Conservation (phyloP, 2,888 invertebrate genomes). For the Phortica magna region DNA sequence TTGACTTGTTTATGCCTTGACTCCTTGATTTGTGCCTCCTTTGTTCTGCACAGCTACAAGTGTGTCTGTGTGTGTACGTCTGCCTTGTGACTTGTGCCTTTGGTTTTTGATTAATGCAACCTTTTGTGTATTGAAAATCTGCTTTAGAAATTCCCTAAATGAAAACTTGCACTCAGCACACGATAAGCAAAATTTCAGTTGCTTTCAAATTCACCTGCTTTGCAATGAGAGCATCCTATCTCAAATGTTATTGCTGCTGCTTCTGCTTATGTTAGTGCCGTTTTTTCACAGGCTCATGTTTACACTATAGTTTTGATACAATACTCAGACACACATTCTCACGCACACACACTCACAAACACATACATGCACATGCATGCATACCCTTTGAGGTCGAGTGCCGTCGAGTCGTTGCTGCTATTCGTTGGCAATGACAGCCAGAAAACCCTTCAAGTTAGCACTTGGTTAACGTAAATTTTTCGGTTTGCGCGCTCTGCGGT, state of each 20-base stretch:
- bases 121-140: conserved; percentile 10
- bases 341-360: neutral
- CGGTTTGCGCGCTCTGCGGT: conserved; percentile 27
- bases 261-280: no score
- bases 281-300: no score
- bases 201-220: neutral
- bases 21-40: neutral
- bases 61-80: neutral
- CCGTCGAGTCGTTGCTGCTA: neutral
- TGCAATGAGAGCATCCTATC: neutral
- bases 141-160: neutral
- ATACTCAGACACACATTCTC: no score
- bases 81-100: neutral
- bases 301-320: no score
- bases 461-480: conserved; percentile 33
- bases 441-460: conserved; percentile 34
- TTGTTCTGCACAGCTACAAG: neutral
- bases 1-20: no score
- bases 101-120: conserved; percentile 7
- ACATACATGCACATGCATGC: neutral
- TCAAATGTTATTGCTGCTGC: neutral
- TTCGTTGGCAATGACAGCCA: conserved; percentile 29
- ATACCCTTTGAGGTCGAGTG: conserved; percentile 23
- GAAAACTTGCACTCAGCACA: neutral
- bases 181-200: conserved; percentile 13